Base-by-base conservation (phyloP, 2,888 invertebrate genomes). In the Brachypterus glaber region DNA sequence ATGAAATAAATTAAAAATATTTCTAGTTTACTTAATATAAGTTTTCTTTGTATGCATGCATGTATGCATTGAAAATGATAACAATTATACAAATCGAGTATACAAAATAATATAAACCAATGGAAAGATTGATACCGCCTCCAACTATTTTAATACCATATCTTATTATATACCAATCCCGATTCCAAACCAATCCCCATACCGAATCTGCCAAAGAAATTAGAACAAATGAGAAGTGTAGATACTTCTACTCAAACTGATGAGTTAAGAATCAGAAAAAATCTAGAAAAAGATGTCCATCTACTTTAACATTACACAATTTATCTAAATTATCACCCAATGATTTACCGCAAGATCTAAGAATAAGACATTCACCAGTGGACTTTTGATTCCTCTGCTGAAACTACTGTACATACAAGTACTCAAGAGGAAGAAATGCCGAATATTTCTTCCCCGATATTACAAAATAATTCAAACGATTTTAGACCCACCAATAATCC, bases 121-220 rank as follows among this genome's bases (percentile, higher is more conserved):
- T 52, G 4, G 50, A 49, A 66, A 9, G 58, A 67, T 12, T 69
- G 66, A 43, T 72, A 35, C 82, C 82, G 0, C 88, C 89, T 0
- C 80, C 87, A 0, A 89, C 89, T 0, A 76, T 89, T 14, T 71
- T 91, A 63, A 81, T 90, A 35, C 90, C 90, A 0, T 87, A 88
- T 60, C 90, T 90, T 0, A 76, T 89, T 2, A 71, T 90, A 4
- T 67, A 90, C 47, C 90, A 90, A 1, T 72, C 89, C 87, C 1
- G 76, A 87, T 39, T 87, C 87, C 0, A 71, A 86, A 57, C 83
- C 83, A 1, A 60, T 82, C n/a, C n/a, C n/a, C n/a, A n/a, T n/a
- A 24, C 69, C 55, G n/a, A 47, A 56, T 37, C 77, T 24, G 3
- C 30, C 30, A n/a, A 52, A 50, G 26, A 50, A 55, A 35, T 35